phyloP scores from a whole-genome alignment of 2,888 invertebrate species.

The Hanleya hanleyi region DNA sequence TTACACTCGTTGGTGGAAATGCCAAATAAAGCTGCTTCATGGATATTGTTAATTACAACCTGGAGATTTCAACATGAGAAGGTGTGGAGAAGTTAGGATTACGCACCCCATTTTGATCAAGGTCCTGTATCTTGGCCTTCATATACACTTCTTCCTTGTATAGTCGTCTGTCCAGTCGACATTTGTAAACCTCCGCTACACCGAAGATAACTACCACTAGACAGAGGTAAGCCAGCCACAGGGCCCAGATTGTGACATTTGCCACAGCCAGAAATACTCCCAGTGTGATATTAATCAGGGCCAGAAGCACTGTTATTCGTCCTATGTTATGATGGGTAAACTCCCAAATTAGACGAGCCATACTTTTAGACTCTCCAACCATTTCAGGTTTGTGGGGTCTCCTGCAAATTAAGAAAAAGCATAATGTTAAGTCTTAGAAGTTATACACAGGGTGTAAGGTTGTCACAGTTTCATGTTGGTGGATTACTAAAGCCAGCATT shows the following conservation, averaged over 20 bases:
- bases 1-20: no score
- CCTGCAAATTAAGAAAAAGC: constrained; percentile 24
- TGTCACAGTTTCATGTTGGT: no score
- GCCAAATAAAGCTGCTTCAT: no score
- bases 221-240: constrained; percentile 47
- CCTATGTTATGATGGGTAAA: constrained; percentile 40
- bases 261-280: constrained; percentile 45
- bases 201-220: constrained; percentile 32
- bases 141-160: not conserved
- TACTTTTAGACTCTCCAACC: constrained; percentile 25
- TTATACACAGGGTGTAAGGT: no score
- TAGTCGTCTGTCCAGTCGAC: not conserved
- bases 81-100: no score
- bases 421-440: no score
- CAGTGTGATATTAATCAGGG: constrained; percentile 43
- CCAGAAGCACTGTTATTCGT: constrained; percentile 35
- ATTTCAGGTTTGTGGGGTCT: constrained; percentile 31
- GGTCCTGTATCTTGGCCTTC: not conserved
- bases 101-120: not conserved
- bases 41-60: no score
- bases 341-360: constrained; percentile 41
- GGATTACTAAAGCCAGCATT: no score
- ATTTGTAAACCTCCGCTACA: not conserved
- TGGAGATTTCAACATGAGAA: no score
- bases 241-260: constrained; percentile 32